Evolutionary conservation across 2,113 vertebrate genomes (phyloP).

Genomic region (Smithornis capensis): DNA sequence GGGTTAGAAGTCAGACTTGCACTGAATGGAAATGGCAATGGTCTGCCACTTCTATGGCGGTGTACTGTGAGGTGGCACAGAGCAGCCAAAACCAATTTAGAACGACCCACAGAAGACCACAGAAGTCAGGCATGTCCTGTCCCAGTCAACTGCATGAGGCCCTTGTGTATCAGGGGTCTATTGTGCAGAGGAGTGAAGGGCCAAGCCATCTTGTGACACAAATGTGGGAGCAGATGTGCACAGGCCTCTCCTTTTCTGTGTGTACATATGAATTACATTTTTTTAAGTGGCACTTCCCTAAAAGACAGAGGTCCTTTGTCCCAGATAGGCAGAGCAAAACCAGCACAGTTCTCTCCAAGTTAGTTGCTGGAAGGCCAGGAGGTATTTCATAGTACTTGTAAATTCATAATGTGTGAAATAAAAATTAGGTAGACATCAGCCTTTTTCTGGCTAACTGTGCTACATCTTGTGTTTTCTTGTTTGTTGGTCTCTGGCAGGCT

Average conservation of each 20-base stretch:
- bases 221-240: neutral
- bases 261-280: neutral
- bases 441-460: neutral
- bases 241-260: neutral
- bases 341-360: neutral
- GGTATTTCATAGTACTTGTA: neutral
- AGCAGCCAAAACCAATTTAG: neutral
- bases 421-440: neutral
- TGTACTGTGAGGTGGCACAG: neutral
- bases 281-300: neutral
- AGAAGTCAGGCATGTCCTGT: neutral
- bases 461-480: neutral
- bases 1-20: neutral
- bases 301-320: neutral
- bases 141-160: neutral
- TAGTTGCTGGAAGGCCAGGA: neutral
- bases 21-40: neutral
- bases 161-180: neutral
- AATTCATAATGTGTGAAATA: neutral
- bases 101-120: neutral
- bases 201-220: neutral
- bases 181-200: neutral
- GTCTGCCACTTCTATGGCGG: fast-evolving
- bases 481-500: neutral
- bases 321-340: neutral